Evolutionary conservation across 2,113 vertebrate species (phyloP), one percentile per base, ranked within the genome.

Genomic region (Ceratotherium simum): DNA sequence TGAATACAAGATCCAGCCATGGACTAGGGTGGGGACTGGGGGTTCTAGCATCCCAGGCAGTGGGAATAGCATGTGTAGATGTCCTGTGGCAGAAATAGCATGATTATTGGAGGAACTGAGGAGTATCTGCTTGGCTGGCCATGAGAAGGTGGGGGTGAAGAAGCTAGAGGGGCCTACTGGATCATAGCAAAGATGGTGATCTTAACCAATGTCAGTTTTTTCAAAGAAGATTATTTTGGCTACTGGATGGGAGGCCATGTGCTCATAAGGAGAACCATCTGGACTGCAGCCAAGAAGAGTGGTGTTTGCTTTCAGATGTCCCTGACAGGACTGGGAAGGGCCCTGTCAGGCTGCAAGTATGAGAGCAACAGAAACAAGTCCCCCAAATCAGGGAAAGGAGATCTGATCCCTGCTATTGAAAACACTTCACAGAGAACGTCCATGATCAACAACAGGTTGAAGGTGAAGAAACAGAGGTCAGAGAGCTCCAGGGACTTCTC

Each of bases 311-410:
- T 70, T 67, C 56, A 56, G 18, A 69, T n/a, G 56, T 62, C 13
- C 18, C 12, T 64, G 10, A 8, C 18, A 25, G 2, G 11, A 13
- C 20, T 11, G 2, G 25, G 31, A 64, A 95, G 56, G 29, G 9
- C 2, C 12, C 18, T 58, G 1, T n/a, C 33, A 46, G 31, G 48
- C 12, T 51, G 48, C 58, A 79, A n/a, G 10, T 25, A 62, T 39
- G 64, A 67, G 12, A 0, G 48, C 5, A 54, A n/a, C 11, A 36
- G 39, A 80, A 13, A 27, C 11, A 79, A 72, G 36, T 36, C 31
- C 39, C 51, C 29, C 5, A 3, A 42, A 36, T n/a, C 4, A 0
- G 13, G 7, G 18, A 67, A 56, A 36, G 0, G 10, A 23, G 14
- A 29, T 36, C 31, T n/a, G 29, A 29, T 20, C 1, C 42, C 9